phyloP scores from a whole-genome alignment of 2,113 vertebrate genomes.

The Callaeas wilsoni region DNA sequence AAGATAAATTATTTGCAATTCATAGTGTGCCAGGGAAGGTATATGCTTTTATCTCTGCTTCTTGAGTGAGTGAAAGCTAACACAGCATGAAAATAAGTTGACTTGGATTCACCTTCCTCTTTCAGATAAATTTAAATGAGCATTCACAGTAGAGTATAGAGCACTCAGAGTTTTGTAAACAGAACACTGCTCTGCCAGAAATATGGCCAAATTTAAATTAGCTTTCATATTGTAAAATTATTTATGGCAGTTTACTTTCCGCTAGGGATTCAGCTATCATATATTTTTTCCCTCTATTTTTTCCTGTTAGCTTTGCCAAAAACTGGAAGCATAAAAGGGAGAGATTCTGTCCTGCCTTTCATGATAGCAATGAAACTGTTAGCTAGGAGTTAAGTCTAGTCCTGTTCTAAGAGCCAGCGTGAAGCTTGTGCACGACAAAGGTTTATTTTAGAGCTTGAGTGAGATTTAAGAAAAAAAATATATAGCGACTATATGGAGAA shows the following conservation, averaged over 20 bases:
- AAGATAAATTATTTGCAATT: neutral
- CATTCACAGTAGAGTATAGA: neutral
- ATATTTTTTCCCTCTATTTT: neutral
- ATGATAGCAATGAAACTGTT: neutral
- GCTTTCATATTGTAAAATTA: neutral
- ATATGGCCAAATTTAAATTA: neutral
- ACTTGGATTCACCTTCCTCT: neutral
- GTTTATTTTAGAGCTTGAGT: neutral
- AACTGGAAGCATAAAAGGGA: neutral
- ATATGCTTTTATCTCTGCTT: neutral
- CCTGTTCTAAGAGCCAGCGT: neutral
- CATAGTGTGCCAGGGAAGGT: neutral
- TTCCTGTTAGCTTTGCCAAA: neutral
- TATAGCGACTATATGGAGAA: neutral
- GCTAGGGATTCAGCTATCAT: neutral
- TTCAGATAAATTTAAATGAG: neutral
- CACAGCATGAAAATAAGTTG: neutral
- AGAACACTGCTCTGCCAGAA: neutral
- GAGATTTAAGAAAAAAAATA: neutral
- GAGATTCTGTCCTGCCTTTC: neutral
- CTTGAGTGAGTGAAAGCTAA: neutral
- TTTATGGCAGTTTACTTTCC: neutral
- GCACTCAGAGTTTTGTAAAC: neutral
- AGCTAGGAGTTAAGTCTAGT: neutral
- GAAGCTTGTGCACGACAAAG: neutral